Evolutionary conservation across 2,888 invertebrate genomes (phyloP).

Genomic region (Nomada lathburiana): DNA sequence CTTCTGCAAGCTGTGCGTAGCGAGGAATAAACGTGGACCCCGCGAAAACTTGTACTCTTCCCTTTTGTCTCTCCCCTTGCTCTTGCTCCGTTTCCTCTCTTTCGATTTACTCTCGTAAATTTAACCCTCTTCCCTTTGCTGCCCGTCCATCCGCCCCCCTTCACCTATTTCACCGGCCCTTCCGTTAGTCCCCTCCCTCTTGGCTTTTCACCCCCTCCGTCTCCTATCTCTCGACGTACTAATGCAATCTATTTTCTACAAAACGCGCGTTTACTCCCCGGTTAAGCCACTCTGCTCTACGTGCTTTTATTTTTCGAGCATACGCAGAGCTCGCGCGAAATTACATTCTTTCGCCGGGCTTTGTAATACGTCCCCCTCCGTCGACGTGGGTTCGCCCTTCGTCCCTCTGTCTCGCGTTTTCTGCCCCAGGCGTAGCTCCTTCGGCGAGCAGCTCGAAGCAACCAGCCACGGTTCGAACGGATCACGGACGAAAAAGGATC

Average conservation of each 20-base stretch:
- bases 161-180: neutral
- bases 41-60: conserved; percentile 45
- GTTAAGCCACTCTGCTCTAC: conserved; percentile 19
- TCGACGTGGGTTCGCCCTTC: conserved; percentile 12
- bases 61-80: conserved; percentile 17
- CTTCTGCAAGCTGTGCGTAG: conserved; percentile 50
- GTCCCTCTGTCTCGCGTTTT: conserved; percentile 6
- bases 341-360: conserved; percentile 42
- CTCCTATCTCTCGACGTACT: neutral
- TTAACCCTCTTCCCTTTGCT: neutral
- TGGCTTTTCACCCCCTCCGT: neutral
- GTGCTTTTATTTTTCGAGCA: neutral
- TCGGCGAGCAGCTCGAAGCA: conserved; percentile 29
- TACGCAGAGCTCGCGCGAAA: conserved; percentile 28
- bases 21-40: conserved; percentile 46
- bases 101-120: neutral
- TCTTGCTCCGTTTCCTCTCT: neutral
- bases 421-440: conserved; percentile 22
- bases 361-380: conserved; percentile 19
- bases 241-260: conserved; percentile 31
- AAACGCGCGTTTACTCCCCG: conserved; percentile 29
- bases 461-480: conserved; percentile 1
- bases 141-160: neutral
- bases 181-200: neutral
- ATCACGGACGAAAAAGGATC: conserved; percentile 9